Evolutionary conservation across 1,140 invertebrate species (phyloP), one percentile per base, ranked within the genome.

Genomic region (Pseudomyrmex sp.): DNA sequence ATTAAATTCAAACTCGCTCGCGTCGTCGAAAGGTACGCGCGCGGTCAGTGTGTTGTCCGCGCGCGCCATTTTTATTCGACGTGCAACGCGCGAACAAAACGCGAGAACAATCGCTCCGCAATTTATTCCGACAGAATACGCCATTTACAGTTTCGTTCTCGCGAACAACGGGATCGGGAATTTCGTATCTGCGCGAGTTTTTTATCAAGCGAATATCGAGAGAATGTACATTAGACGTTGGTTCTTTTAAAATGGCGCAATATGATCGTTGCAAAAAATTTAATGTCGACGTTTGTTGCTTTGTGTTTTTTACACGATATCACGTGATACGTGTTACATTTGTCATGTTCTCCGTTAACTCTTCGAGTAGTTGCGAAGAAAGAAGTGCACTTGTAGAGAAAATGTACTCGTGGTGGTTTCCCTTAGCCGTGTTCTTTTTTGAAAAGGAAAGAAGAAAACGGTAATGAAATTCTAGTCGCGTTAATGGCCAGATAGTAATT

Each of bases 391-490:
- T 35, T 35, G 35, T 35, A 35, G 35, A 35, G 35, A 35, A 35
- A 35, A 35, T 35, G 35, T 35, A 35, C 35, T 35, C 35, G 35
- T 35, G 35, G 35, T 61, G 18, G 18, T 18, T 18, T 20, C 10
- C 26, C 58, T 2, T 20, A 9, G 7, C 8, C n/a, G 1, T 26
- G 35, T 70, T 15, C 44, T 56, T 70, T 70, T 70, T 54, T 59
- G 15, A 54, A 84, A 44, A 61, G 15, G 20, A 65, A 26, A 52
- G 46, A 35, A 35, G 35, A 35, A 35, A 35, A 35, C 35, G 35
- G 68, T 68, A 82, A 85, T 85, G 69, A 73, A 85, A 85, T 82
- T 85, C 62, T 72, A 56, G 26, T 85, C 77, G 68, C 83, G 52
- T 82, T 85, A 85, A 85, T 85, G 69, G 77, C 52, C 13, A 69